Evolutionary conservation across 2,797 vertebrate genomes (phyloP), one percentile per base, ranked within the genome.

Genomic region (Alosa sapidissima): DNA sequence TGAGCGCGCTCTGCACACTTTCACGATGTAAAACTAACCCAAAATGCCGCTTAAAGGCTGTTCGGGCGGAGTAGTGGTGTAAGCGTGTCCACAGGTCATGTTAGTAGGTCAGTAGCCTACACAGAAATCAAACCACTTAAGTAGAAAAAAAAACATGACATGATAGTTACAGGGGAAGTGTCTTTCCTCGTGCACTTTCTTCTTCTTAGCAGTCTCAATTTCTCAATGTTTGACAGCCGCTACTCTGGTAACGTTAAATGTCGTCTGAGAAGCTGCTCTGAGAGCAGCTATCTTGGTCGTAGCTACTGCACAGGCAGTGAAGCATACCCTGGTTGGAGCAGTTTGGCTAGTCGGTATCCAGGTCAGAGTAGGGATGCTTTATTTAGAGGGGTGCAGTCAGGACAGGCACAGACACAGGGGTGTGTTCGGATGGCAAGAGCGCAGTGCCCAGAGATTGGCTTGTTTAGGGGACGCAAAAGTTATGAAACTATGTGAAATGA

Each of bases 311-410:
- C 65, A 72, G 65, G 33, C 36, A 36, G 36, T 13, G 68, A 45
- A 14, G 13, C 72, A 78, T 78, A 16, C 1, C 16, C 41, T 36
- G 72, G 72, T 9, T 78, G 41, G 72, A 78, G 41, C 36, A 47
- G 41, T 47, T 47, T 78, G 72, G 72, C 72, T 47, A 21, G 72
- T 78, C 72, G 14, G 72, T 78, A 78, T 78, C 72, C 72, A 78
- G 72, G 72, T 45, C 72, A 78, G 21, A 78, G 72, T 36, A 41
- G 36, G 11, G 36, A 36, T 47, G 72, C 72, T 78, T 45, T 78
- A 47, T 78, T 78, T 78, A 47, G 72, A 78, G 41, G 36, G 72
- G 72, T 45, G 36, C 16, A 47, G 58, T 47, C 72, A 47, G 72
- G 41, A 45, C 72, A 47, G 14, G 6, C 72, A 3, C 62, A 11